Base-by-base conservation (phyloP, 64 coral and sea anemone genomes). In the Trachythela sp. region DNA sequence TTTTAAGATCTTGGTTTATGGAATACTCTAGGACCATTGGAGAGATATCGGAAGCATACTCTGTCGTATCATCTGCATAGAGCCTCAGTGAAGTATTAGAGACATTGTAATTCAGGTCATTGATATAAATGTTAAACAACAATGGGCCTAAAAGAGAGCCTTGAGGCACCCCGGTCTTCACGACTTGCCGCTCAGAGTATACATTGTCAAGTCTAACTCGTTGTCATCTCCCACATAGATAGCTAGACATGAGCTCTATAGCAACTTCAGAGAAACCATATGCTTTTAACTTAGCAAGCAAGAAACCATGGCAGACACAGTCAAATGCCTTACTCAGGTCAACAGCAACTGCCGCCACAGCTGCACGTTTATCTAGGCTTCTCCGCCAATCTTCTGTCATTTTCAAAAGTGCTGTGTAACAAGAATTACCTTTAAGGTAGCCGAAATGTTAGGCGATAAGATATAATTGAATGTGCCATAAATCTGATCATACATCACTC, bases 331-430 rank as follows among this genome's bases (percentile, higher is more conserved):
- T 64, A 64, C 56, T 64, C 26, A 64, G 24, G 24, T 64, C 56
- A 64, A 64, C 56, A 64, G 56, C 56, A 18, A 2, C 56, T 64
- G 56, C 56, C 22, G 56, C 56, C 20, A 64, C 56, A 24, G 56
- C 26, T 64, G 13, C 56, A 26, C 24, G 2, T 64, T 64, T 64
- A 26, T 64, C 56, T 7, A 64, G 56, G 24, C 56, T 64, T 64
- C 13, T 20, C 49, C 49, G 7, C 49, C 2, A 59, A 22, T 39
- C 9, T 40, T 87, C 86, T 60, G 52, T 87, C 31, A 87, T 87
- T 87, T 85, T 87, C 41, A 87, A 67, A 59, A 13, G 86, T 70
- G 49, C 49, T 52, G 49, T 52, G 20, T 52, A 87, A n/a, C 86
- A 70, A 14, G 37, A 87, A 87, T 24, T 14, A 15, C 34, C 52